Base-by-base conservation (phyloP, 2,888 invertebrate genomes). In the Dermolepida albohirtum region DNA sequence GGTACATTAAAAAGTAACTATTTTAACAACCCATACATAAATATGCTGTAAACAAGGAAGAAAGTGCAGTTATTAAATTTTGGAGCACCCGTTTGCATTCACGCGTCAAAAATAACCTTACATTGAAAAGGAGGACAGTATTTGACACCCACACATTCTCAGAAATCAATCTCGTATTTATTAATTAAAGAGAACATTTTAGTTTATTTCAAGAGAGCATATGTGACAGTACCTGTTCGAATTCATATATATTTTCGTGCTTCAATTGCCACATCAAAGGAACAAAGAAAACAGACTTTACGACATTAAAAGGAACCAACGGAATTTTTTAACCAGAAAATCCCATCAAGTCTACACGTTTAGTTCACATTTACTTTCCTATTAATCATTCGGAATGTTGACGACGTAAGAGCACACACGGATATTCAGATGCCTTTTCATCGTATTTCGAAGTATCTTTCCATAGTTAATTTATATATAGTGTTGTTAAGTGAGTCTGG, bases 311-410 rank as follows among this genome's bases (percentile, higher is more conserved):
- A 66, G 44, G 4, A 22, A 59, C 40, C 63, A 65, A 66, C 54
- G 73, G 73, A 73, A 73, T 72, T 72, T 71, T 72, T 72, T 59
- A 70, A 74, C 71, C 71, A 73, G 73, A 72, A 68, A 72, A 74
- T 69, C 71, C 73, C 72, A 73, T 73, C 72, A 74, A 71, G 70
- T 67, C 68, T 71, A 73, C 73, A 73, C 71, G 72, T 71, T 71
- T 71, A 74, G 72, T 70, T 72, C 70, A 69, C 71, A 70, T 72
- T 74, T 73, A 74, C 68, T 72, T 72, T 70, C 68, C 72, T 65
- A 72, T 72, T 72, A 72, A 72, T 72, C 72, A 72, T 67, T 65
- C 69, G 69, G 70, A 70, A 70, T 67, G 70, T 70, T 67, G 70
- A 70, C 67, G 67, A 70, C 67, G 54, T 43, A 44, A 22, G 27